A percentile compares a stretch with the other conserved stretches of the same genome.
These are phyloP conservation scores for Dascillus cervinus DNA, from an alignment of 2,888 invertebrate genomes.

Conservation along the genomic window DNA sequence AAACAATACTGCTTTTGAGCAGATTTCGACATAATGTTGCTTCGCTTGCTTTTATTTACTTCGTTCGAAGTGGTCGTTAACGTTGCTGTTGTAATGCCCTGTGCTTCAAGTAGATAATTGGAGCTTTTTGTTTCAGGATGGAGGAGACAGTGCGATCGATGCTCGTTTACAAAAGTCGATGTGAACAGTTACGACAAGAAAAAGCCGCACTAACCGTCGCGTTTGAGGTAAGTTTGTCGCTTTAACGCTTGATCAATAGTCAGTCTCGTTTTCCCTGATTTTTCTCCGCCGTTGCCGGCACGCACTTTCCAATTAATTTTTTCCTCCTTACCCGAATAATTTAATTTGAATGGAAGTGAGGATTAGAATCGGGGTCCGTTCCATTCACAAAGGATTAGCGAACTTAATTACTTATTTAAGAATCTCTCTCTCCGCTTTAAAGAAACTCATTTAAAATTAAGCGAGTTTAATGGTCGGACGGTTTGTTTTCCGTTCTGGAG, in stretches of 20 bases:
- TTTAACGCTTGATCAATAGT: conserved; percentile 1
- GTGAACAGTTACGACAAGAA: conserved; percentile 68
- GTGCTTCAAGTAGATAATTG: too few relatives aligned
- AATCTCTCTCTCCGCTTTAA: conserved; percentile 14
- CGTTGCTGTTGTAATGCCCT: too few relatives aligned
- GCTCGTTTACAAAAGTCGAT: conserved; percentile 65
- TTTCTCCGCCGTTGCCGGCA: neutral
- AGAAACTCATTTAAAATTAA: conserved; percentile 11
- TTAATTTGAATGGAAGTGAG: conserved; percentile 20
- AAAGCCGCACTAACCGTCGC: conserved; percentile 62
- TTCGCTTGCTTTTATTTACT: too few relatives aligned
- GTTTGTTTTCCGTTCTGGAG: too few relatives aligned
- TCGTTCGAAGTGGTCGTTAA: too few relatives aligned
- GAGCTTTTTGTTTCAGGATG: conserved; percentile 60
- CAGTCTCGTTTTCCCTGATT: neutral
- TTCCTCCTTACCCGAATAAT: too few relatives aligned
- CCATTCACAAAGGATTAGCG: conserved; percentile 19
- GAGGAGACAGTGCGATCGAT: conserved; percentile 68
- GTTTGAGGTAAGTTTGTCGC: conserved; percentile 54
- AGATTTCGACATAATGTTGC: too few relatives aligned
- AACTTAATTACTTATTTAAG: conserved; percentile 23
- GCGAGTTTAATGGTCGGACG: too few relatives aligned
- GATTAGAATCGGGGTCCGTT: conserved; percentile 20
- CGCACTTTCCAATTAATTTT: too few relatives aligned
- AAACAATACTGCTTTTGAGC: too few relatives aligned